Evolutionary conservation across 2,113 vertebrate species (phyloP), one percentile per base, ranked within the genome.

Genomic region (Rhombomys opimus): DNA sequence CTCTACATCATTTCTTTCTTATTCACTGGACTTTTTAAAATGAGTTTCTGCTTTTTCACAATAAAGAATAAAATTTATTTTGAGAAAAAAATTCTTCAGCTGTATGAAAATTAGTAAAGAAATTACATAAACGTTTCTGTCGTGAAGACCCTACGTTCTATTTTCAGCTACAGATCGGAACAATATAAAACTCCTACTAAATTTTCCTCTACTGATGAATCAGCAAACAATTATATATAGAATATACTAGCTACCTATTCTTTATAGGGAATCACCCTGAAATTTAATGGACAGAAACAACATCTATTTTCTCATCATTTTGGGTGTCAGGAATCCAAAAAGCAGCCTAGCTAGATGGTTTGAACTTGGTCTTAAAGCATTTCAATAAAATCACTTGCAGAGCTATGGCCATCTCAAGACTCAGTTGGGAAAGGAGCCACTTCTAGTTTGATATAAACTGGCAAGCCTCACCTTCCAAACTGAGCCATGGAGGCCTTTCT

Each of bases 31-130:
- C 86, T 50, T 50, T 65, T 86, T 32, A 86, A 84, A 85, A 65
- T 63, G 7, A 85, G 59, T 85, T 30, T 85, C 25, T 85, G 57
- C 78, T 73, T 92, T 95, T 80, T 50, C 50, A 89, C 13, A 92
- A 57, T 72, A 89, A 95, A 85, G 32, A 82, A 90, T 70, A 91
- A 93, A 95, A 89, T 10, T 80, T 72, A 32, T 67, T 86, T 92
- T 84, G 87, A 59, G 90, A 72, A 78, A 73, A 73, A 70, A 73
- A 54, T 70, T 92, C 7, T 89, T 87, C 57, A 85, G 54, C 13
- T 27, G 78, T 22, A 20, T 88, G 41, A 92, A 90, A 97, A 57
- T 35, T 22, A 78, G 59, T 65, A 22, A 95, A 94, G 7, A 95
- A 77, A 89, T 38, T 78, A 61, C 11, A 80, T 18, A 85, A 92